Percentiles rank a stretch among this genome's conserved stretches.
Conservation (phyloP, 2,113 vertebrate genomes). For the Ammospiza nelsoni region DNA sequence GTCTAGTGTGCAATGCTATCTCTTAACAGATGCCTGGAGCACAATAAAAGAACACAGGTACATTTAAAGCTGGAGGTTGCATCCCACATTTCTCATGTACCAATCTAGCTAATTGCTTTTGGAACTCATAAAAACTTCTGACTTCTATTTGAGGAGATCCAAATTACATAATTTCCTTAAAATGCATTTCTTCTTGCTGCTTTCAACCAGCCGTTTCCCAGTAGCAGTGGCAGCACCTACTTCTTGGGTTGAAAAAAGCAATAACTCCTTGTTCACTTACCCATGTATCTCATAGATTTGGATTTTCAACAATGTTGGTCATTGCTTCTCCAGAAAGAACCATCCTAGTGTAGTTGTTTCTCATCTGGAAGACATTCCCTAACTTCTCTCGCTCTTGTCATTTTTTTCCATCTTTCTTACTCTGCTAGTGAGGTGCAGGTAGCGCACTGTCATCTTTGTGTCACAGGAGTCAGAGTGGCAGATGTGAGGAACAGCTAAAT, state of each 20-base stretch:
- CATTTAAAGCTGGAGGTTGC: constrained; percentile 11
- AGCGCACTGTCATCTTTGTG: not conserved
- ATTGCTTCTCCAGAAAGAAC: not conserved
- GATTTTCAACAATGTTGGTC: not conserved
- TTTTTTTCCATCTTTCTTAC: not conserved
- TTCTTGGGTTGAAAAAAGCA: not conserved
- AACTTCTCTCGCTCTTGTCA: accelerated
- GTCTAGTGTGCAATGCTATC: not conserved
- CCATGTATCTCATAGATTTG: not conserved
- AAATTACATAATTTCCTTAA: not conserved
- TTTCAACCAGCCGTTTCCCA: not conserved
- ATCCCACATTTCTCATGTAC: not conserved
- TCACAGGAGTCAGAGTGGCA: not conserved
- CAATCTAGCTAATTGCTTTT: not conserved
- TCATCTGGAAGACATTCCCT: not conserved
- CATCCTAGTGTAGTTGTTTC: not conserved
- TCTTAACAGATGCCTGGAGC: constrained; percentile 6
- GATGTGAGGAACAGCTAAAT: not conserved
- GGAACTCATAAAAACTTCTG: not conserved
- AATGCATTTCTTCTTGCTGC: not conserved
- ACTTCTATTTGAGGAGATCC: not conserved
- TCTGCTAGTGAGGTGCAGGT: no score
- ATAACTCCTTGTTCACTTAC: not conserved
- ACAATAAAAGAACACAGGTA: not conserved
- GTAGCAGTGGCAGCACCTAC: not conserved